Evolutionary conservation across 1,140 invertebrate genomes (phyloP), one percentile per base, ranked within the genome.

Genomic region (Papilio machaon): DNA sequence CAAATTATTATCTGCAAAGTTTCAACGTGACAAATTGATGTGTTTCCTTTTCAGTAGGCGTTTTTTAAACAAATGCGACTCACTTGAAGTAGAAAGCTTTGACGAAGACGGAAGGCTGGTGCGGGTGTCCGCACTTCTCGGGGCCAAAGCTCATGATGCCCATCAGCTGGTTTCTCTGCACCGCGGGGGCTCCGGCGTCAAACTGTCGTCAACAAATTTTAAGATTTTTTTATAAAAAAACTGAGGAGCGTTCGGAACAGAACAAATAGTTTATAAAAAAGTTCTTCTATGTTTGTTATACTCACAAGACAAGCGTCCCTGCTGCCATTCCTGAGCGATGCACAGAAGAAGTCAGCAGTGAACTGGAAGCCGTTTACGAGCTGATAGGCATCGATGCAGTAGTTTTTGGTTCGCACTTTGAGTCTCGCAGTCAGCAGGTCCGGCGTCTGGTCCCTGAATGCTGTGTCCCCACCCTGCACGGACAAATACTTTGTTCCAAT

Each of bases 141-240:
- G 93, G 93, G 0, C 93, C 92, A 80, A 94, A 94, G 78, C 93
- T 94, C 93, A 94, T 93, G 9, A 94, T 85, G 1, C 93, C 93
- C 90, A 94, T 90, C 17, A 94, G 75, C 0, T 86, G 83, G 60
- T 94, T 94, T 30, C 92, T 87, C 58, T 93, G 93, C 1, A 93
- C 89, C 0, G 91, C 93, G 8, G 92, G 92, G 0, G 92, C 91
- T n/a, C 92, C 92, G 52, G 92, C 92, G 60, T 94, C 92, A 81
- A 94, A 94, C 92, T 94, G 54, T 15, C n/a, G 73, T 1, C 81
- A n/a, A 73, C 67, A 77, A 67, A 30, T 70, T 70, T 30, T 30
- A 30, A 17, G 6, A 11, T 49, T 43, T 43, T 43, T 43, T 43
- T 43, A 43, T 43, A 43, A 43, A 43, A 43, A 43, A 43, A 43